phyloP scores from a whole-genome alignment of 2,797 vertebrate genomes.

The Babyrousa celebensis region DNA sequence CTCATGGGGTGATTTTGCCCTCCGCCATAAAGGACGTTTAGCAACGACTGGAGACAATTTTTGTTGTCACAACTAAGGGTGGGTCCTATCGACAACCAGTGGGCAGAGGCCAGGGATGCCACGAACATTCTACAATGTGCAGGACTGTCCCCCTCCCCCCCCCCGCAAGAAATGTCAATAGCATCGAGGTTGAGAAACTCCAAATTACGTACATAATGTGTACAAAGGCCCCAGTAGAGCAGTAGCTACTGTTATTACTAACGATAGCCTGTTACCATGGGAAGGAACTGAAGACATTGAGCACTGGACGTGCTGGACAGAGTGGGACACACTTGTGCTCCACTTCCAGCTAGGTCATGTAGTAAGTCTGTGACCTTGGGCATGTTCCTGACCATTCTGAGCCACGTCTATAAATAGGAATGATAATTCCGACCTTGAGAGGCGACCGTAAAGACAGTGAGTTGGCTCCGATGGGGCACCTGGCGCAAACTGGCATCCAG shows the following conservation, averaged over 20 bases:
- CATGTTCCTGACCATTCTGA: constrained; percentile 1
- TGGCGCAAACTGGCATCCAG: not conserved
- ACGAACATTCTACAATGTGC: not conserved
- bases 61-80: constrained; percentile 10
- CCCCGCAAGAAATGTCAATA: not conserved
- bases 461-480: not conserved
- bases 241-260: constrained; percentile 24
- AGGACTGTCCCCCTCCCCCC: not conserved
- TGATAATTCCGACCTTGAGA: not conserved
- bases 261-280: not conserved
- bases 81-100: not conserved
- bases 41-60: constrained; percentile 23
- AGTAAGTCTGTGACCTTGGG: constrained; percentile 28
- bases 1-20: not conserved
- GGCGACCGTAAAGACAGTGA: not conserved
- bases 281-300: not conserved
- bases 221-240: not conserved
- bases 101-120: not conserved
- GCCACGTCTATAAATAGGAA: constrained; percentile 39
- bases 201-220: not conserved
- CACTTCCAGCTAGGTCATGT: not conserved
- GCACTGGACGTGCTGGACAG: not conserved
- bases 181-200: not conserved
- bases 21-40: not conserved
- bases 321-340: not conserved